Evolutionary conservation across 1,140 invertebrate species (phyloP), one percentile per base, ranked within the genome.

Genomic region (Trigoniulus corallinus): DNA sequence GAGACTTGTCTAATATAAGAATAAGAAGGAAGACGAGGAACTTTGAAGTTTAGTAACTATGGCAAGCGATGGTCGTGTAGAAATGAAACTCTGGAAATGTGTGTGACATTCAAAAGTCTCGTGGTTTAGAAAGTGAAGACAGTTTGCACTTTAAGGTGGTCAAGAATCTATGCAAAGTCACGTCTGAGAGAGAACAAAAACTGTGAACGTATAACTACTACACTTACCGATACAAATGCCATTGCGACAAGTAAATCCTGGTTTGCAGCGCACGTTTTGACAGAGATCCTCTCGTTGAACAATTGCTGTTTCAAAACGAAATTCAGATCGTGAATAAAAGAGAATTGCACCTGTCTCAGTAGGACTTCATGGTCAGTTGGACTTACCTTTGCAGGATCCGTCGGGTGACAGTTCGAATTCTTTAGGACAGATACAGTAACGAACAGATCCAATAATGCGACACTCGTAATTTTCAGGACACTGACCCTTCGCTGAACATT

Each of bases 401-500:
- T 56, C 56, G 21, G 48, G 48, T 12, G 48, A 48, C 12, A 51
- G 47, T n/a, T 47, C 42, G 48, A 52, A 59, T 2, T 54, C 53
- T 45, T 53, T 57, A 29, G 50, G 51, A 29, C 57, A 59, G 15
- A 56, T 53, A 10, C 51, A 47, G 13, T 54, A 43, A 22, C 44
- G 50, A 29, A 53, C 55, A 12, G 49, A 54, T 22, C 51, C 48
- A 21, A 54, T 52, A 27, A 59, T 57, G 1, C 52, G 53, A 39
- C 57, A 59, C 26, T 59, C 56, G 27, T 53, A 56, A 34, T 59
- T 53, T 23, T 48, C 51, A 10, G 56, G 40, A 21, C 57, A 59
- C 15, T 52, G 56, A 47, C 61, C 57, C 3, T 54, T 59, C 4
- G 61, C 59, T 3, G 59, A 58, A 48, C 61, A 62, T 41, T 62